Evolutionary conservation across 2,113 vertebrate species (phyloP).

Genomic region (Cinclus mexicanus): DNA sequence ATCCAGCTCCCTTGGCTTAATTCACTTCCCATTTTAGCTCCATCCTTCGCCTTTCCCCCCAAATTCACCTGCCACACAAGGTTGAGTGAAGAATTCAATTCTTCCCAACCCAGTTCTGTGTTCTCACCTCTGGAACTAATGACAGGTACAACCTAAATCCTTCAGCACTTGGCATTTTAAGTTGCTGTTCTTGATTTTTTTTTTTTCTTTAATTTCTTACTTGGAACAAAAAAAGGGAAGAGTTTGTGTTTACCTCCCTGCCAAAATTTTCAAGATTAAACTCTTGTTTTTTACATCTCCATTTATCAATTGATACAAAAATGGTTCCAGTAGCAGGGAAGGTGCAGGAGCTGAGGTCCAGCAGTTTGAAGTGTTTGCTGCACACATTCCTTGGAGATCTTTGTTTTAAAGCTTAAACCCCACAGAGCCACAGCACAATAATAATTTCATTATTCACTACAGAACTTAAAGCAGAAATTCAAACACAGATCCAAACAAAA

Average conservation of each 20-base stretch:
- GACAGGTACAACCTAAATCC: not conserved
- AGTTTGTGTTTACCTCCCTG: not conserved
- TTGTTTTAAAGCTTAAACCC: not conserved
- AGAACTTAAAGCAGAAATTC: not conserved
- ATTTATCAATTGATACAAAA: not conserved
- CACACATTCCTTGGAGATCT: not conserved
- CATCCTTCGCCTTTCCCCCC: not conserved
- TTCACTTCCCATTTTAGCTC: constrained; percentile 42
- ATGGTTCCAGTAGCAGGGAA: not conserved
- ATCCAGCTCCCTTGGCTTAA: not conserved
- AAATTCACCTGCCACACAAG: not conserved
- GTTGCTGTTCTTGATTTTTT: not conserved
- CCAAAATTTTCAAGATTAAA: not conserved
- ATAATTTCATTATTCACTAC: not conserved
- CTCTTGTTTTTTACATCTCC: not conserved
- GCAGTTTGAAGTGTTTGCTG: not conserved
- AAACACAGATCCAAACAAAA: not conserved
- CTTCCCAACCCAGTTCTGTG: not conserved
- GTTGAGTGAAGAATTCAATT: not conserved
- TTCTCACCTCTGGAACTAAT: not conserved
- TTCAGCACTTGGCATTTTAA: not conserved
- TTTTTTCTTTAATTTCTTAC: not conserved
- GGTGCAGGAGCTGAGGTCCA: not conserved
- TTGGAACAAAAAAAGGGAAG: not conserved
- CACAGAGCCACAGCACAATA: not conserved